Evolutionary conservation across 2,113 vertebrate species (phyloP).

Genomic region (Pandion haliaetus): DNA sequence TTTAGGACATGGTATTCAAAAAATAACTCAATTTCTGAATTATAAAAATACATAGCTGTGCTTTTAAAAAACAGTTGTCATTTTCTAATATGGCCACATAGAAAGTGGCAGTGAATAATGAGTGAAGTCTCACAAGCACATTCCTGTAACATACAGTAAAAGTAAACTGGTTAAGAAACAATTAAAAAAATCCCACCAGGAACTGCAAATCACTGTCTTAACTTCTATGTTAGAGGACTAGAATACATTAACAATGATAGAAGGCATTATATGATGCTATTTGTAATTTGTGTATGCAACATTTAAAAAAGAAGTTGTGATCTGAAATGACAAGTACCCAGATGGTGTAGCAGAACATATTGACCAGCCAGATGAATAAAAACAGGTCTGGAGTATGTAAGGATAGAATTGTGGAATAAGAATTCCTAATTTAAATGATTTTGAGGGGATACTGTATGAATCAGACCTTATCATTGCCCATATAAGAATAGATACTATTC

Average conservation of each 20-base stretch:
- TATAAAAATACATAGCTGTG: background rate
- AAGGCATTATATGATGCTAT: background rate
- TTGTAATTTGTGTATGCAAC: background rate
- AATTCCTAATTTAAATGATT: background rate
- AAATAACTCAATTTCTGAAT: background rate
- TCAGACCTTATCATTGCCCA: background rate
- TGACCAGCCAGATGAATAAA: background rate
- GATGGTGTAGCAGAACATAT: background rate
- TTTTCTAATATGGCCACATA: background rate
- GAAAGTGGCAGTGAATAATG: background rate
- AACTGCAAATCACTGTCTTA: background rate
- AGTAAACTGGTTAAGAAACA: background rate
- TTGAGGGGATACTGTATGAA: background rate
- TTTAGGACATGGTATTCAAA: background rate
- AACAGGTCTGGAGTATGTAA: background rate
- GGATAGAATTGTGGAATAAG: background rate
- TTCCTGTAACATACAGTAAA: background rate
- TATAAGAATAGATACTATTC: background rate
- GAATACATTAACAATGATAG: background rate
- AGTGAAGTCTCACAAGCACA: background rate
- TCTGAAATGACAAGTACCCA: constrained; percentile 68
- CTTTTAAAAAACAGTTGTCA: background rate
- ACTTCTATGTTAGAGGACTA: background rate
- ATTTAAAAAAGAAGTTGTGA: constrained; percentile 56
- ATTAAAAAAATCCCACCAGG: background rate